Evolutionary conservation across 2,113 vertebrate species (phyloP).

Genomic region (Grantiella picta): DNA sequence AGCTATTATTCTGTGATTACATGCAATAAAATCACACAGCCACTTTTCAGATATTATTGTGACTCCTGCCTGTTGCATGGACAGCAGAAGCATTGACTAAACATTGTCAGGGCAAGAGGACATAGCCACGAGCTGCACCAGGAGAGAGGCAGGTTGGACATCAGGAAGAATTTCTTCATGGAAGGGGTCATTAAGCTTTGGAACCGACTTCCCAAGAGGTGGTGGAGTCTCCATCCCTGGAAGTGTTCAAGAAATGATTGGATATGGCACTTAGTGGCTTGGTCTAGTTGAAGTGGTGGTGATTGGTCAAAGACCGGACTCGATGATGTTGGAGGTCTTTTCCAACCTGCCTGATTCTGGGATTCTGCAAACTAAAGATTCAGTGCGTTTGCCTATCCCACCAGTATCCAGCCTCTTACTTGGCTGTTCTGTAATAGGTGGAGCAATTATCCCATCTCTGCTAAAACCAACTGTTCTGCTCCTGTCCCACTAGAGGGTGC

Average conservation of each 20-base stretch:
- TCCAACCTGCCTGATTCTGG: not conserved
- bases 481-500: slow-evolving; percentile 79
- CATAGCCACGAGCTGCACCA: not conserved
- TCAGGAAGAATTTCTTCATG: not conserved
- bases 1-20: not conserved
- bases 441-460: not conserved
- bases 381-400: not conserved
- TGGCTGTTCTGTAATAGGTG: rapidly evolving
- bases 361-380: not conserved
- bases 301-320: not conserved
- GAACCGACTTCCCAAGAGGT: not conserved
- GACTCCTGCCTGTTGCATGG: not conserved
- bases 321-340: not conserved
- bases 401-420: not conserved
- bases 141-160: not conserved
- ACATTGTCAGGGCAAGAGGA: not conserved
- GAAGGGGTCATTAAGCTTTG: not conserved
- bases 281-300: not conserved
- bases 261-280: not conserved
- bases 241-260: not conserved
- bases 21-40: not conserved
- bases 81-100: not conserved
- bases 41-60: not conserved
- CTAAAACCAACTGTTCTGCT: slow-evolving; percentile 31
- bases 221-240: not conserved